phyloP scores from a whole-genome alignment of 2,888 invertebrate genomes.

The Tolmerus cingulatus region DNA sequence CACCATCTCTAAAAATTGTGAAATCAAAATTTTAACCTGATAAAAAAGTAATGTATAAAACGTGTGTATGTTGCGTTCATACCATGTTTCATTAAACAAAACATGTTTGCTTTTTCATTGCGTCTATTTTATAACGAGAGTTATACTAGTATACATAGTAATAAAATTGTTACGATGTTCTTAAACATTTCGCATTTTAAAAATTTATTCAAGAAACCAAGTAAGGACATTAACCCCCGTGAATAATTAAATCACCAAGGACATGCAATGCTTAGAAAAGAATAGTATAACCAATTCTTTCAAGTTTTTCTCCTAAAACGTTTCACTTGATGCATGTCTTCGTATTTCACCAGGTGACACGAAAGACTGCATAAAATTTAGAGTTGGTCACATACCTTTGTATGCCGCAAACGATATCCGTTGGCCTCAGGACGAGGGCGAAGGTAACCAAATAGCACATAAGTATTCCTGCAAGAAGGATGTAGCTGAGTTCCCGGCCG shows the following conservation, averaged over 20 bases:
- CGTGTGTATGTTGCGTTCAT: no score
- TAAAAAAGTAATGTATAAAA: no score
- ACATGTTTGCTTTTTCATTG: no score
- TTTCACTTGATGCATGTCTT: background rate
- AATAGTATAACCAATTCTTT: background rate
- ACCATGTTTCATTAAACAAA: no score
- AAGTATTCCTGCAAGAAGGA: constrained; percentile 87
- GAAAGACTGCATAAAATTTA: background rate
- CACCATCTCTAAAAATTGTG: no score
- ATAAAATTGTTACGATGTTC: no score
- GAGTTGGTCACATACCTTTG: constrained; percentile 75
- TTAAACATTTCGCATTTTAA: background rate
- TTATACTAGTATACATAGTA: no score
- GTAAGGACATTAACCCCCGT: background rate
- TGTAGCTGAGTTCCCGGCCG: constrained; percentile 88
- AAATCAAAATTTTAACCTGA: no score
- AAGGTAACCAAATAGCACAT: constrained; percentile 94
- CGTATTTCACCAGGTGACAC: background rate
- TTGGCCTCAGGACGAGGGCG: constrained; percentile 85
- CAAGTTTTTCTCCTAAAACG: background rate
- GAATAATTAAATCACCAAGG: background rate
- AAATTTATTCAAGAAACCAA: background rate
- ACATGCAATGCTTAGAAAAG: background rate
- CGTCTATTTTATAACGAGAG: no score
- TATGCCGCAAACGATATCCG: constrained; percentile 87